Percentiles rank a stretch among this genome's conserved stretches.
Conservation (phyloP, 2,113 vertebrate species). For the Ancistrus triradiatus region DNA sequence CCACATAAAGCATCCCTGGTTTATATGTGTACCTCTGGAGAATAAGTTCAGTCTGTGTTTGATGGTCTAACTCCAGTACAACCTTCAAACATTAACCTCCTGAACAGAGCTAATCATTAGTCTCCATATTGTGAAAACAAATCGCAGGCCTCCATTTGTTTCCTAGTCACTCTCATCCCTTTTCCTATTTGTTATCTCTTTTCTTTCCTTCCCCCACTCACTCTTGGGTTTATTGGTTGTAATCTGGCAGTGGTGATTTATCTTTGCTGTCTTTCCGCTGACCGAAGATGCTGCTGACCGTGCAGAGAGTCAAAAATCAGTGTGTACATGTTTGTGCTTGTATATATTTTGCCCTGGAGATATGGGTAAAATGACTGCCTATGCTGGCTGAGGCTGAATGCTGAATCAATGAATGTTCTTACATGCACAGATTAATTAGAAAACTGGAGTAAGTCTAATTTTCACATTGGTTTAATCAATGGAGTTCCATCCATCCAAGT, state of each 20-base stretch:
- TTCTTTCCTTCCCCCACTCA: background rate
- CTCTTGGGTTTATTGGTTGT: slow-evolving; percentile 40
- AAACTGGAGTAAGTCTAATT: no score
- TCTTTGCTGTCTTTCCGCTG: slow-evolving; percentile 42
- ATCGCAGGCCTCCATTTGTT: slow-evolving; percentile 35
- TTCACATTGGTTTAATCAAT: no score
- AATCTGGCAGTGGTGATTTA: slow-evolving; percentile 48
- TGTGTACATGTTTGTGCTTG: slow-evolving; percentile 19
- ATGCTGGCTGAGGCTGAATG: background rate
- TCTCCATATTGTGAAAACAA: slow-evolving; percentile 37
- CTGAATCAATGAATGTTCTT: background rate
- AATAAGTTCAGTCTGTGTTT: slow-evolving; percentile 21
- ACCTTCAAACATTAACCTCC: slow-evolving; percentile 29
- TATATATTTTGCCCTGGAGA: slow-evolving; percentile 3
- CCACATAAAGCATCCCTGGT: background rate
- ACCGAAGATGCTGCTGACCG: slow-evolving; percentile 40
- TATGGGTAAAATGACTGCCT: background rate
- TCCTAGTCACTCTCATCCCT: slow-evolving; percentile 21
- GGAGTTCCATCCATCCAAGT: no score
- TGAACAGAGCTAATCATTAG: slow-evolving; percentile 34
- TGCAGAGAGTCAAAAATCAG: slow-evolving; percentile 22
- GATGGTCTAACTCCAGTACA: background rate
- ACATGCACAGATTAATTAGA: background rate
- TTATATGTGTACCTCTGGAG: background rate
- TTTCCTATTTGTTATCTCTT: slow-evolving; percentile 42